These are phyloP conservation scores for Aspidapion aeneum DNA, from an alignment of 2,888 invertebrate species.

Conservation along the genomic window DNA sequence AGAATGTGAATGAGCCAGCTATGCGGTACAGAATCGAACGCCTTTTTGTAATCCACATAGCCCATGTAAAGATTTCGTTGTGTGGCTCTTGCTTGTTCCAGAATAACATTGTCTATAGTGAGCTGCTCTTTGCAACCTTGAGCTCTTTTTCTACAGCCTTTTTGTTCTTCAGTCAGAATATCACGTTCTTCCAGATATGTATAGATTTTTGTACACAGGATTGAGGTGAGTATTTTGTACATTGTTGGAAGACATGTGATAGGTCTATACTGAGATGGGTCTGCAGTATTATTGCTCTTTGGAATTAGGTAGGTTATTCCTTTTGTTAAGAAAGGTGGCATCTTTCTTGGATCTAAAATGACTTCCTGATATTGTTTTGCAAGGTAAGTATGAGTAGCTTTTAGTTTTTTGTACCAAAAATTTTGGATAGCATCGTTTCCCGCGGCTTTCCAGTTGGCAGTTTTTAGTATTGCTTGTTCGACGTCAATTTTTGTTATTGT, in stretches of 20 bases:
- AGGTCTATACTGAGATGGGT: background rate
- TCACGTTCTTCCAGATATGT: background rate
- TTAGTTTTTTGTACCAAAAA: too few species aligned
- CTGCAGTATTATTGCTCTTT: background rate
- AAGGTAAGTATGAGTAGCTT: too few species aligned
- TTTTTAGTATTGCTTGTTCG: too few species aligned
- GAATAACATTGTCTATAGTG: background rate
- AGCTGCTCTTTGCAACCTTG: too few species aligned
- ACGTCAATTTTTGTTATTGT: background rate
- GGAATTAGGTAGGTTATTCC: background rate
- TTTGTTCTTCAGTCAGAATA: background rate
- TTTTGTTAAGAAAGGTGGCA: background rate
- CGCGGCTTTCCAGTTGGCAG: background rate
- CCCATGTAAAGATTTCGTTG: background rate
- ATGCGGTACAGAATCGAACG: too few species aligned
- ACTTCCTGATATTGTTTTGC: too few species aligned
- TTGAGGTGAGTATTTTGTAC: constrained; percentile 1
- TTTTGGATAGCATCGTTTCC: background rate
- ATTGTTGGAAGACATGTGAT: background rate
- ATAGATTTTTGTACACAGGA: background rate
- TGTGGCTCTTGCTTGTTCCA: background rate
- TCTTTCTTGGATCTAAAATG: too few species aligned
- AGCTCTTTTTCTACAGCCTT: too few species aligned
- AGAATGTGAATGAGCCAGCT: background rate
- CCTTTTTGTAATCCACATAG: background rate